Conservation (phyloP, 2,797 vertebrate genomes). For the Periparus ater region DNA sequence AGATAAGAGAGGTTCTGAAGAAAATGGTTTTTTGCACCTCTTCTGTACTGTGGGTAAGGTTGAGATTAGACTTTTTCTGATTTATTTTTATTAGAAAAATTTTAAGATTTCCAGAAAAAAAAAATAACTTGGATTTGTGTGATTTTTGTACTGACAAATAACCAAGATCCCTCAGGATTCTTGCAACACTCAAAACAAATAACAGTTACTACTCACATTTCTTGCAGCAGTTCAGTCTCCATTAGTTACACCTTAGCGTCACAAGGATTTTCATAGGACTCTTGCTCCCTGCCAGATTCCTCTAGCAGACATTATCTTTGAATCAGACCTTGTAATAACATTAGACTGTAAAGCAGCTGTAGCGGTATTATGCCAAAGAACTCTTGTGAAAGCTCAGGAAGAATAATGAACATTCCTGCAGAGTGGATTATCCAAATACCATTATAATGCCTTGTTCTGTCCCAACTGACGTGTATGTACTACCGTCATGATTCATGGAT, state of each 20-base stretch:
- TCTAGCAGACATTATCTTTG: slow-evolving; percentile 40
- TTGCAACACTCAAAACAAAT: neutral
- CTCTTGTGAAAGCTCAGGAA: slow-evolving; percentile 56
- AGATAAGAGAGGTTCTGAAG: neutral
- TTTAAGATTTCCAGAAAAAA: neutral
- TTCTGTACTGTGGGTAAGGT: neutral
- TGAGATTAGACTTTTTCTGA: neutral
- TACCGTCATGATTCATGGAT: neutral
- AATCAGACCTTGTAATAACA: slow-evolving; percentile 55
- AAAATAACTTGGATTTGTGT: neutral
- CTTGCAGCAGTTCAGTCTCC: neutral
- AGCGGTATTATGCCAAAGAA: slow-evolving; percentile 55
- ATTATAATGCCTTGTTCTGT: slow-evolving; percentile 7
- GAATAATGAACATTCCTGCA: slow-evolving; percentile 47
- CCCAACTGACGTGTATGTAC: neutral
- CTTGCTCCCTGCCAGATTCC: slow-evolving; percentile 23
- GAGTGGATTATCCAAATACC: slow-evolving; percentile 44
- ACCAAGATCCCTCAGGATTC: neutral
- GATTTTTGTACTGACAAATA: neutral
- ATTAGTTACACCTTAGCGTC: neutral
- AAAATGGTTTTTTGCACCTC: neutral
- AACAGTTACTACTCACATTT: neutral
- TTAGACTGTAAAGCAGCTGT: slow-evolving; percentile 56
- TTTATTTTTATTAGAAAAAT: neutral
- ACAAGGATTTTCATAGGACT: slow-evolving; percentile 11